Evolutionary conservation across 2,113 vertebrate genomes (phyloP).

Genomic region (Siniperca knerii): DNA sequence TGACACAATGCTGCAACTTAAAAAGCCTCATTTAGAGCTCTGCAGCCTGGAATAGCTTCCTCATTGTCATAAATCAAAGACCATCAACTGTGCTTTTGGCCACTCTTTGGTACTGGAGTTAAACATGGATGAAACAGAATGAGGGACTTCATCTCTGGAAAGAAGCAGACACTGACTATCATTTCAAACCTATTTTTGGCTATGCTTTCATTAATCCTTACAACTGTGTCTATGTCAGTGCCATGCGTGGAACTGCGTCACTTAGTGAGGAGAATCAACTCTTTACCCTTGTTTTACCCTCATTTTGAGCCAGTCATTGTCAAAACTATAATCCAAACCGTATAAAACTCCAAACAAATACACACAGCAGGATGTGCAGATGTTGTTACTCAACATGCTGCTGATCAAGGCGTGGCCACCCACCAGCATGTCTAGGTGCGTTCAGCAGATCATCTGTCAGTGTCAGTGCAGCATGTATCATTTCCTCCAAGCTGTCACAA

Average conservation of each 20-base stretch:
- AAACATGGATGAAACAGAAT: background rate
- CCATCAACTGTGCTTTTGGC: background rate
- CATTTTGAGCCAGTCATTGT: background rate
- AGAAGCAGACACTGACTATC: background rate
- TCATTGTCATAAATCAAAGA: background rate
- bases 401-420: background rate
- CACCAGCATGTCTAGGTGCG: background rate
- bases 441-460: background rate
- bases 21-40: background rate
- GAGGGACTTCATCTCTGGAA: background rate
- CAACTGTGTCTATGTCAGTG: background rate
- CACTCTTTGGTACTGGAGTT: background rate
- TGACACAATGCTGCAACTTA: background rate
- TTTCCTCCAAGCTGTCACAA: background rate
- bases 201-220: background rate
- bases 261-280: background rate
- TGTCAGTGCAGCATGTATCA: background rate
- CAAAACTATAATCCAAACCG: background rate
- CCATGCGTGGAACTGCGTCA: constrained; percentile 6
- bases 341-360: background rate
- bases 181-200: background rate
- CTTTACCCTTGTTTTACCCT: background rate
- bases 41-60: background rate
- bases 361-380: background rate
- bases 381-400: background rate